A percentile compares a stretch with the other conserved stretches of the same genome.
Conservation (phyloP, 2,113 vertebrate species). For the Eurystomus gularis region DNA sequence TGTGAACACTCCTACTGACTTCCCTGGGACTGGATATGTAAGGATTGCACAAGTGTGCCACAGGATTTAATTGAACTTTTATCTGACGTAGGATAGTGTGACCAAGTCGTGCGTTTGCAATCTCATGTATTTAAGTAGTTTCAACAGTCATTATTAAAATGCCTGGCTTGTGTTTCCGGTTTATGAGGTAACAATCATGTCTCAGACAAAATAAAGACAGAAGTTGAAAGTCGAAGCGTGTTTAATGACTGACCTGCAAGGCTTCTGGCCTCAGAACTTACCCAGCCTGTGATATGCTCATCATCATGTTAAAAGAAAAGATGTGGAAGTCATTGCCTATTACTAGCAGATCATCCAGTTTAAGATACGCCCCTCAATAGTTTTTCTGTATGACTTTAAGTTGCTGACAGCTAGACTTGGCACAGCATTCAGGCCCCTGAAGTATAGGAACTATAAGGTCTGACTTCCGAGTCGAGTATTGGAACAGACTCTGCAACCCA, state of each 20-base stretch:
- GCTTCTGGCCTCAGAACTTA: neutral
- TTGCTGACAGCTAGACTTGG: neutral
- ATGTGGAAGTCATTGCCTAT: neutral
- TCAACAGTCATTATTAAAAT: slow-evolving; percentile 53
- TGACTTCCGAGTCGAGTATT: neutral
- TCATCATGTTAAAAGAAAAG: neutral
- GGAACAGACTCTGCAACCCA: neutral
- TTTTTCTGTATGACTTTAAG: neutral
- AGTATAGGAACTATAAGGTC: neutral
- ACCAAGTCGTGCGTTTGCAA: slow-evolving; percentile 21
- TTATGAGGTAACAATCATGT: slow-evolving; percentile 21
- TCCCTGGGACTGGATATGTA: neutral
- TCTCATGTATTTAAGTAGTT: slow-evolving; percentile 16
- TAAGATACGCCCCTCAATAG: neutral
- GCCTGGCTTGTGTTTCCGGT: slow-evolving; percentile 51
- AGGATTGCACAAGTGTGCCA: slow-evolving; percentile 32
- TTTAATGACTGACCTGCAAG: neutral
- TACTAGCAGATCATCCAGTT: neutral
- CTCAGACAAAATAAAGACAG: slow-evolving; percentile 29
- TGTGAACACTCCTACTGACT: neutral
- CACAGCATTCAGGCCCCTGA: neutral
- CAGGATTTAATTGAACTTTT: slow-evolving; percentile 50
- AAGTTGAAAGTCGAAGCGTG: slow-evolving; percentile 33
- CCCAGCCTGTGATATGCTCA: neutral
- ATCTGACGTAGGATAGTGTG: slow-evolving; percentile 52